Percentiles rank a stretch among this genome's conserved stretches.
Evolutionary conservation across 2,113 vertebrate species (phyloP).

Genomic region (Dinomys branickii): DNA sequence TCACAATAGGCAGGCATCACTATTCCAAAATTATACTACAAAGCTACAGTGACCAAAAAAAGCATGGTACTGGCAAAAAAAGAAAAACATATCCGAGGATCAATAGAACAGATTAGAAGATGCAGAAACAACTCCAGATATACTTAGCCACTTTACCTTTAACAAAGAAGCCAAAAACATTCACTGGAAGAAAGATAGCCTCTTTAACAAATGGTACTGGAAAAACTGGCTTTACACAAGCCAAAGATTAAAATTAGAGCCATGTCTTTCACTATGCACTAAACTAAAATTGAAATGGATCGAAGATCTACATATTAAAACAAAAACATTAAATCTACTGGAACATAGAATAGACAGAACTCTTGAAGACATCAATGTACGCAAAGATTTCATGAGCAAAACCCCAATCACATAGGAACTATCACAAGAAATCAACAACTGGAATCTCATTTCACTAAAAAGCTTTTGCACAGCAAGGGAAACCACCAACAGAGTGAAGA

Average conservation of each 20-base stretch:
- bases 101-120: background rate
- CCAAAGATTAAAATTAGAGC: background rate
- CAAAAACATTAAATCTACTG: background rate
- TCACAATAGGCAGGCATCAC: background rate
- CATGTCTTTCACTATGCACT: background rate
- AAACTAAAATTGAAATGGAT: background rate
- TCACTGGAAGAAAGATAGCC: background rate
- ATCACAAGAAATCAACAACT: background rate
- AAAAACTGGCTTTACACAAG: background rate
- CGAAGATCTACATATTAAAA: background rate
- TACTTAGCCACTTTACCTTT: background rate
- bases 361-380: background rate
- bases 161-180: background rate
- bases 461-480: background rate
- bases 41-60: background rate
- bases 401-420: background rate
- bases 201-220: background rate
- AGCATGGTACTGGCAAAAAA: background rate
- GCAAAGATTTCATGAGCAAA: background rate
- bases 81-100: background rate
- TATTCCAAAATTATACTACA: background rate
- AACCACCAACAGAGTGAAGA: background rate
- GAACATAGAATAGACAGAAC: background rate
- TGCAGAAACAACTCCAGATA: background rate
- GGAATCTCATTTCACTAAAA: background rate